phyloP scores from a whole-genome alignment of 2,113 vertebrate species.

The Epinephelus cyanopodus region DNA sequence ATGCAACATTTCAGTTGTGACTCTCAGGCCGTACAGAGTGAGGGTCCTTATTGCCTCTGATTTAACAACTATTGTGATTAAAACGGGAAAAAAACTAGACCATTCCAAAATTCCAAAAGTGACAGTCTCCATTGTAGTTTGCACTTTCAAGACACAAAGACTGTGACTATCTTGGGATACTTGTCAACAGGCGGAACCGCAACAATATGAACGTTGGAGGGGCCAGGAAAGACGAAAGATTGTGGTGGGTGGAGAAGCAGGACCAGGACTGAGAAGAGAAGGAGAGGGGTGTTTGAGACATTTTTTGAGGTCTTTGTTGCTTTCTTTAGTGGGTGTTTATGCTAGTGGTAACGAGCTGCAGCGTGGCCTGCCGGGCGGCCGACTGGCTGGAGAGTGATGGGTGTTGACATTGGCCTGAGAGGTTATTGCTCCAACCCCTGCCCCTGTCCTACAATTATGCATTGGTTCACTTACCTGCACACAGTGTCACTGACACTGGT shows the following conservation, averaged over 20 bases:
- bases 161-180: slow-evolving; percentile 33
- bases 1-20: background rate
- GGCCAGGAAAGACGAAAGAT: slow-evolving; percentile 45
- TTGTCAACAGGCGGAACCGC: slow-evolving; percentile 42
- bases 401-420: slow-evolving; percentile 63
- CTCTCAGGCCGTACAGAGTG: slow-evolving; percentile 9
- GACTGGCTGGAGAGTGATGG: slow-evolving; percentile 47
- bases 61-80: background rate
- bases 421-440: slow-evolving; percentile 36
- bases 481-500: background rate
- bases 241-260: slow-evolving; percentile 49
- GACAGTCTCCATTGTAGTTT: slow-evolving; percentile 8
- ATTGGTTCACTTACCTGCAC: slow-evolving; percentile 5
- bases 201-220: slow-evolving; percentile 60
- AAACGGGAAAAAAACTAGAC: slow-evolving; percentile 22
- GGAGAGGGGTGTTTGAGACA: slow-evolving; percentile 25
- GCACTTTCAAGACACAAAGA: slow-evolving; percentile 37
- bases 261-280: background rate
- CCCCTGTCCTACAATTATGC: background rate
- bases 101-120: slow-evolving; percentile 12
- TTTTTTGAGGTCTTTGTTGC: slow-evolving; percentile 64
- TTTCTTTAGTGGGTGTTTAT: slow-evolving; percentile 72
- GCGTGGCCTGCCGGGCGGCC: background rate
- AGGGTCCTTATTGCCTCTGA: background rate
- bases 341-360: slow-evolving; percentile 55